Evolutionary conservation across 1,140 invertebrate genomes (phyloP).

Genomic region (Augochlora pura): DNA sequence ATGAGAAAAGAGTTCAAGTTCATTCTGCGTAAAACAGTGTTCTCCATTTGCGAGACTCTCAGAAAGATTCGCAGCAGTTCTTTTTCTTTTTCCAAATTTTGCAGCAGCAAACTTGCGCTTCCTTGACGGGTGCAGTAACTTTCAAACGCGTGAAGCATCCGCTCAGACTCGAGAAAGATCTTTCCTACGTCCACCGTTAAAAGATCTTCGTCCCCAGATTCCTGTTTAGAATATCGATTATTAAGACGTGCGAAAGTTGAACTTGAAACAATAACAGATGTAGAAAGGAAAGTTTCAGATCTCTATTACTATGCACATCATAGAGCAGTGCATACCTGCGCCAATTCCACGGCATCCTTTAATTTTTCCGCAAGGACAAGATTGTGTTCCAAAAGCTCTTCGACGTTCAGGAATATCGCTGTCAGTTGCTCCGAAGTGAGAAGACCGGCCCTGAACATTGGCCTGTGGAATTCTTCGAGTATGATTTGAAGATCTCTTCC

Average conservation of each 20-base stretch:
- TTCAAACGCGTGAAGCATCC: slow-evolving; percentile 96
- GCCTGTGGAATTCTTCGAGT: slow-evolving; percentile 95
- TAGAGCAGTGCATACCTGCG: slow-evolving; percentile 74
- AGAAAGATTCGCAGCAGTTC: slow-evolving; percentile 96
- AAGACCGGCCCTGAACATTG: slow-evolving; percentile 93
- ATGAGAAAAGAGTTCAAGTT: slow-evolving; percentile 98
- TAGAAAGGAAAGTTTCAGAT: too few relatives aligned
- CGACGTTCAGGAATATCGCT: slow-evolving; percentile 95
- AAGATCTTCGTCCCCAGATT: slow-evolving; percentile 88
- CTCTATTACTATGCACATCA: too few relatives aligned
- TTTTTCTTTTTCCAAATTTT: slow-evolving; percentile 96
- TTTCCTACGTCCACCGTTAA: slow-evolving; percentile 94
- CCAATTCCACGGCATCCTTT: slow-evolving; percentile 92
- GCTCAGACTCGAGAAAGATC: slow-evolving; percentile 94
- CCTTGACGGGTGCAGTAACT: slow-evolving; percentile 96
- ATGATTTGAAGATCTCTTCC: slow-evolving; percentile 95
- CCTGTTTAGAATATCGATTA: slow-evolving; percentile 57
- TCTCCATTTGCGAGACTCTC: slow-evolving; percentile 97
- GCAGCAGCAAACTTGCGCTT: slow-evolving; percentile 91
- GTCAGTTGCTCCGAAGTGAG: slow-evolving; percentile 90
- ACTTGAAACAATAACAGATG: not conserved
- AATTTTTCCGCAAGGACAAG: slow-evolving; percentile 91
- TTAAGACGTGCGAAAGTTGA: not conserved
- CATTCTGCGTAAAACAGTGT: slow-evolving; percentile 94
- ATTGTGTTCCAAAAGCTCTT: slow-evolving; percentile 95